Percentiles rank a stretch among this genome's conserved stretches.
phyloP scores from a whole-genome alignment of 1,140 invertebrate genomes.

The Subanguina moxae region DNA sequence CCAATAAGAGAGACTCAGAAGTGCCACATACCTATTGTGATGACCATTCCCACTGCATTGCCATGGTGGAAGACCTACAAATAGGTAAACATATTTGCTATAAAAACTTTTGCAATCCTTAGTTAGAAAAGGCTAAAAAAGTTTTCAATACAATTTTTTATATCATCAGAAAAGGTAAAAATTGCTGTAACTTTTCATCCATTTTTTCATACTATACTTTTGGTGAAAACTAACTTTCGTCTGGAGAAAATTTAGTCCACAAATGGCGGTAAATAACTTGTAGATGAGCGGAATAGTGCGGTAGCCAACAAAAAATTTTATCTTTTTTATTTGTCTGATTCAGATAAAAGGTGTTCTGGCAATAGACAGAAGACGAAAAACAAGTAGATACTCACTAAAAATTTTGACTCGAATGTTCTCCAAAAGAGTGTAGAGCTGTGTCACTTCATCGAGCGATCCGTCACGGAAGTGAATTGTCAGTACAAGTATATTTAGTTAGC shows the following conservation, averaged over 20 bases:
- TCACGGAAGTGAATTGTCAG: no score
- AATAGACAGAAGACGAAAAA: not conserved
- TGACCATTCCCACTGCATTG: slow-evolving; percentile 39
- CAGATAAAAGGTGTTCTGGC: no score
- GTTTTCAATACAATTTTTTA: no score
- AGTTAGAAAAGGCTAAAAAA: not conserved
- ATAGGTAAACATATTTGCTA: slow-evolving; percentile 34
- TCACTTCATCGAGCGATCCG: no score
- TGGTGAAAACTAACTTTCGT: not conserved
- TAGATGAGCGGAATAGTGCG: no score
- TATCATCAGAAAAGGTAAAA: not conserved
- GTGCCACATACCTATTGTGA: slow-evolving; percentile 42
- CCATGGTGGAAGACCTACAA: slow-evolving; percentile 44
- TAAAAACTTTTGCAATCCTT: slow-evolving; percentile 11
- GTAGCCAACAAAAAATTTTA: no score
- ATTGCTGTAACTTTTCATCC: not conserved
- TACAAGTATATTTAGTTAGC: no score
- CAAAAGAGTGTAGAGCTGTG: no score
- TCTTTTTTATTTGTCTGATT: no score
- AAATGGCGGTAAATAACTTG: no score
- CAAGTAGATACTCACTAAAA: not conserved
- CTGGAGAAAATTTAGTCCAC: no score
- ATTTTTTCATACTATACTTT: not conserved
- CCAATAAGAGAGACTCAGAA: slow-evolving; percentile 33
- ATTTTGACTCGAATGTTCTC: no score